These are phyloP conservation scores for Macrophya alboannulata DNA, from an alignment of 2,888 invertebrate species.

Conservation along the genomic window DNA sequence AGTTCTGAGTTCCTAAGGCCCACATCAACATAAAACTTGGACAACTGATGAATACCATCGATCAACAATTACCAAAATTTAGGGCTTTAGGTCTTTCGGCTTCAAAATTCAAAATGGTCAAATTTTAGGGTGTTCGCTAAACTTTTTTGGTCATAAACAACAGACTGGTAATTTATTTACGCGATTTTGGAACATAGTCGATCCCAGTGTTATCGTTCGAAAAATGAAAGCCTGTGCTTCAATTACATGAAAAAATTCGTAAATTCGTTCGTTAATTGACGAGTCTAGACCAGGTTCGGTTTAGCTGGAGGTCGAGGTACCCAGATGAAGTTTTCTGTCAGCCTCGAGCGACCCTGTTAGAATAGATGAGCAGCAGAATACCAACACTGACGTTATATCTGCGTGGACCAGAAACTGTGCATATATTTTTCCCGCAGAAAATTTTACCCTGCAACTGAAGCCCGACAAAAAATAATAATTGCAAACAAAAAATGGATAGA, in stretches of 20 bases:
- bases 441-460: slow-evolving; percentile 9
- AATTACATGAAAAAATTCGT: neutral
- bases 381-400: neutral
- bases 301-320: slow-evolving; percentile 1
- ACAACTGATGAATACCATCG: slow-evolving; percentile 8
- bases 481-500: no score
- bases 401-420: neutral
- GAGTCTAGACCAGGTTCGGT: slow-evolving; percentile 33
- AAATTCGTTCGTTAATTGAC: slow-evolving; percentile 27
- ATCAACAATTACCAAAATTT: slow-evolving; percentile 13
- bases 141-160: neutral
- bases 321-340: slow-evolving; percentile 37
- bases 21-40: neutral
- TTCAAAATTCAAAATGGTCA: neutral
- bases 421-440: slow-evolving; percentile 15
- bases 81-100: neutral
- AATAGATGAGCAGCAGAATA: neutral
- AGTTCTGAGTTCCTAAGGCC: slow-evolving; percentile 34
- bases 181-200: neutral
- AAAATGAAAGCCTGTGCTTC: neutral
- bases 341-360: slow-evolving; percentile 26
- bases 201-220: neutral
- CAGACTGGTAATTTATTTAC: neutral
- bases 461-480: neutral
- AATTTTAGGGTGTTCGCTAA: neutral